Conservation (phyloP, 2,888 invertebrate genomes). For the Branchinecta sandiegonensis region DNA sequence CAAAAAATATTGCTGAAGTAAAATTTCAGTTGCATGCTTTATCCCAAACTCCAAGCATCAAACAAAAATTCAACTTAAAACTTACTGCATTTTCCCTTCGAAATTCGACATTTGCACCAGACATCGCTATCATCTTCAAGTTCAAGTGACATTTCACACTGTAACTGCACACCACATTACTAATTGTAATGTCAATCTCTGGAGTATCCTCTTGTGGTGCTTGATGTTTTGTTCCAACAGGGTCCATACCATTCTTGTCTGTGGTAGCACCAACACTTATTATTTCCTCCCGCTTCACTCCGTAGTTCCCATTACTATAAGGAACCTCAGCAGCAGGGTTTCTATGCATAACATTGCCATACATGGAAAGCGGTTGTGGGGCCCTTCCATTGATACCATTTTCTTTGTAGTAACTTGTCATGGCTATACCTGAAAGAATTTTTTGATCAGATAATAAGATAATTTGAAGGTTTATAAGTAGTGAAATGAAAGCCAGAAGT, state of each 20-base stretch:
- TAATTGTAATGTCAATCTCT: slow-evolving; percentile 74
- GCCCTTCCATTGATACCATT: neutral
- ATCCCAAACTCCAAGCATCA: too few relatives aligned
- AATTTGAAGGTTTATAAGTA: too few relatives aligned
- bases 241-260: neutral
- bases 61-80: slow-evolving; percentile 22
- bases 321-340: neutral
- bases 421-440: neutral
- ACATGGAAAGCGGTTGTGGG: neutral
- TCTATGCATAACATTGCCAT: neutral
- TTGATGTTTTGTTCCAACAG: neutral
- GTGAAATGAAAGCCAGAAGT: too few relatives aligned
- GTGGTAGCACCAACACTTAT: too few relatives aligned
- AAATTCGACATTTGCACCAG: slow-evolving; percentile 86
- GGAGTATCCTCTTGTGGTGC: slow-evolving; percentile 24
- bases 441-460: too few relatives aligned
- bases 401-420: slow-evolving; percentile 9
- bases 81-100: slow-evolving; percentile 74
- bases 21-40: too few relatives aligned
- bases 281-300: neutral
- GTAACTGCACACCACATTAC: slow-evolving; percentile 94
- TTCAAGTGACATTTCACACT: slow-evolving; percentile 93
- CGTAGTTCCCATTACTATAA: neutral
- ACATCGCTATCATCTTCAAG: slow-evolving; percentile 78
- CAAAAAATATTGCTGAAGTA: too few relatives aligned